Evolutionary conservation across 2,888 invertebrate species (phyloP).

Genomic region (Andrena bicolor): DNA sequence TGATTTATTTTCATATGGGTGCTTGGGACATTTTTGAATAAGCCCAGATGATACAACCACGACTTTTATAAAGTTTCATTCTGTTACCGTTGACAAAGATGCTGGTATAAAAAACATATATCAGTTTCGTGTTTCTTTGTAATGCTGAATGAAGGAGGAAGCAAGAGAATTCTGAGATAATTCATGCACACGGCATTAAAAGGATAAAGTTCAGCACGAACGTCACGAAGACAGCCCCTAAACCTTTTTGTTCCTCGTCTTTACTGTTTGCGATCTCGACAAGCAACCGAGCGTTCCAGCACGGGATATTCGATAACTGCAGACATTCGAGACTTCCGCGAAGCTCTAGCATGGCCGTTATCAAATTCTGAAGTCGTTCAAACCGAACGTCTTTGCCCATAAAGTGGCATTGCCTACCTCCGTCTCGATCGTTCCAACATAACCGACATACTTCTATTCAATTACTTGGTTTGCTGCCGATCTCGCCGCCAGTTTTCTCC

Average conservation of each 20-base stretch:
- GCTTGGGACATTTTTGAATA: too few relatives aligned
- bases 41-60: too few relatives aligned
- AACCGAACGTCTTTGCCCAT: slow-evolving; percentile 47
- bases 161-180: too few relatives aligned
- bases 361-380: slow-evolving; percentile 61
- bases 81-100: too few relatives aligned
- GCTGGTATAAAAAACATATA: too few relatives aligned
- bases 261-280: slow-evolving; percentile 34
- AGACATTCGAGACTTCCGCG: slow-evolving; percentile 33
- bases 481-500: neutral
- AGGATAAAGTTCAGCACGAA: neutral
- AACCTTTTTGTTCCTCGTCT: neutral
- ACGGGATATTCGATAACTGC: slow-evolving; percentile 51
- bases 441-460: slow-evolving; percentile 25
- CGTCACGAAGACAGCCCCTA: neutral
- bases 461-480: slow-evolving; percentile 18
- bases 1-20: too few relatives aligned
- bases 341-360: slow-evolving; percentile 49
- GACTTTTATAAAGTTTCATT: too few relatives aligned
- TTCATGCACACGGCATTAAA: neutral
- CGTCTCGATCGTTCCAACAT: slow-evolving; percentile 26
- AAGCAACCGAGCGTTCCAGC: slow-evolving; percentile 37
- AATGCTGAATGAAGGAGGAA: too few relatives aligned
- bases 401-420: slow-evolving; percentile 31
- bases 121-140: too few relatives aligned